These are phyloP conservation scores for Odontamblyopus rebecca DNA, from an alignment of 2,797 vertebrate genomes.

Conservation along the genomic window DNA sequence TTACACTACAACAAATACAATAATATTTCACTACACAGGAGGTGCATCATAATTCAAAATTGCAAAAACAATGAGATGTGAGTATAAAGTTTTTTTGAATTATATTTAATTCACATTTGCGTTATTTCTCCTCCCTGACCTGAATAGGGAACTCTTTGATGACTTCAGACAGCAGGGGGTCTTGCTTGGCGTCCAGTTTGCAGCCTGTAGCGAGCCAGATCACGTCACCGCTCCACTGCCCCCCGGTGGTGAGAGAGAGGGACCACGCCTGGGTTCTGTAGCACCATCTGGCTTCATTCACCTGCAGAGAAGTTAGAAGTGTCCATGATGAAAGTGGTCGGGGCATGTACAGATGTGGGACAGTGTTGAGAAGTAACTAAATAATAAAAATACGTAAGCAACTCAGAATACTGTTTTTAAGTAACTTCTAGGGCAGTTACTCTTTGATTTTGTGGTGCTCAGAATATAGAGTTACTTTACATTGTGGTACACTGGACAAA, in stretches of 20 bases:
- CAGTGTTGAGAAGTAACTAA: too few species aligned
- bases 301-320: conserved; percentile 45
- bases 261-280: conserved; percentile 75
- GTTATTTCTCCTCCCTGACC: conserved; percentile 38
- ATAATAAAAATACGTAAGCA: too few species aligned
- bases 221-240: conserved; percentile 72
- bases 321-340: too few species aligned
- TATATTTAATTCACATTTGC: neutral
- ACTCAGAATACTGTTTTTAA: too few species aligned
- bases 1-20: neutral
- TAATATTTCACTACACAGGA: neutral
- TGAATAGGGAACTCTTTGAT: conserved; percentile 76
- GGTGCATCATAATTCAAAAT: neutral
- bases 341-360: too few species aligned
- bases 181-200: conserved; percentile 77
- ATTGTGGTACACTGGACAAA: too few species aligned
- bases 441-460: too few species aligned
- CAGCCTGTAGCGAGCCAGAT: conserved; percentile 83
- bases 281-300: conserved; percentile 76
- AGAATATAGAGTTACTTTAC: too few species aligned
- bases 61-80: too few species aligned
- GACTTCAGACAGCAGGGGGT: conserved; percentile 73
- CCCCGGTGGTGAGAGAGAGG: conserved; percentile 62
- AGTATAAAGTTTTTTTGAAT: too few species aligned
- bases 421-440: too few species aligned